Conservation (phyloP, 2,113 vertebrate genomes). For the Enhydra lutris region DNA sequence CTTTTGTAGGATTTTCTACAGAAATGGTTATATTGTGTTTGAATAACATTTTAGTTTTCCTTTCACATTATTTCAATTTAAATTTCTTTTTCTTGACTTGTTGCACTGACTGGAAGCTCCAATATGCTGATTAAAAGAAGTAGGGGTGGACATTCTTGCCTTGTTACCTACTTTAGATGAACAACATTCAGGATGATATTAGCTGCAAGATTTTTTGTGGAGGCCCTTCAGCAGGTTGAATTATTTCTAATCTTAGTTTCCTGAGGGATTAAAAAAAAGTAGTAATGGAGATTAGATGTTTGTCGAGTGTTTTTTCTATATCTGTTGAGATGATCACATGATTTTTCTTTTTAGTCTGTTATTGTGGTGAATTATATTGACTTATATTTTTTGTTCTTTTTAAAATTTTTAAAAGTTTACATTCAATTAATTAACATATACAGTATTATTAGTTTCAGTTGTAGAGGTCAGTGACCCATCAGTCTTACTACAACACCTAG, state of each 20-base stretch:
- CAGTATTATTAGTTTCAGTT: too few relatives aligned
- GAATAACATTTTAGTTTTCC: not conserved
- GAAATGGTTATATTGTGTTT: not conserved
- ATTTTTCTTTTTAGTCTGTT: not conserved
- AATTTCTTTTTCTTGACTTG: not conserved
- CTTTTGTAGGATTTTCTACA: not conserved
- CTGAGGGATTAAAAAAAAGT: not conserved
- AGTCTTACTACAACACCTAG: too few relatives aligned
- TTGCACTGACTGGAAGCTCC: not conserved
- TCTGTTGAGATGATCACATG: not conserved
- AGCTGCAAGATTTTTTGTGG: not conserved
- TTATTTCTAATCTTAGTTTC: not conserved
- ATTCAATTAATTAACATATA: not conserved
- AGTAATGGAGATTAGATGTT: not conserved
- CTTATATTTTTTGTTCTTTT: not conserved
- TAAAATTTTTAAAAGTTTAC: not conserved
- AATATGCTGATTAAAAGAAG: not conserved
- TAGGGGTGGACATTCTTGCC: not conserved
- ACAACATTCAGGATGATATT: not conserved
- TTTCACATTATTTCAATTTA: not conserved
- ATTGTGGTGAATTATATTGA: not conserved
- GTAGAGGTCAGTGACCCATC: too few relatives aligned
- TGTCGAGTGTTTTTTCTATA: not conserved
- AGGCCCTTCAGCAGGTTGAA: not conserved
- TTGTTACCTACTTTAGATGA: not conserved